Conservation (phyloP, 2,888 invertebrate species). For the Ennomos quercinarius region DNA sequence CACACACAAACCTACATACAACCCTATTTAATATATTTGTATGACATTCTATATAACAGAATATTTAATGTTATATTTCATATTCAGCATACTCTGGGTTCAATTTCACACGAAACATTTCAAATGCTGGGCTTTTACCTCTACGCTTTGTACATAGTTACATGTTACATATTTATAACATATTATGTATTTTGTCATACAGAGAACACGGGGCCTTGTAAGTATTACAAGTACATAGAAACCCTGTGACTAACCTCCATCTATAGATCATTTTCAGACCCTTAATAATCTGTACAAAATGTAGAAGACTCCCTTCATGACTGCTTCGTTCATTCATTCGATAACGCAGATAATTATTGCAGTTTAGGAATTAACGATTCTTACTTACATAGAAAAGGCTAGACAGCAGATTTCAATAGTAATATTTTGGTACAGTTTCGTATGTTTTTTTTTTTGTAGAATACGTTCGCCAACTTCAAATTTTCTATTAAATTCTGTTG, state of each 20-base stretch:
- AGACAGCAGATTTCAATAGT: no score
- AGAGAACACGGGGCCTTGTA: conserved; percentile 83
- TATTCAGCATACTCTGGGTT: neutral
- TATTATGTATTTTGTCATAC: conserved; percentile 74
- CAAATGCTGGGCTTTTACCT: conserved; percentile 14
- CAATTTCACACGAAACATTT: conserved; percentile 2
- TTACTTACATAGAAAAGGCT: no score
- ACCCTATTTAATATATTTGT: no score
- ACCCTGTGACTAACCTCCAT: conserved; percentile 51
- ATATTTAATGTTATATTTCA: neutral
- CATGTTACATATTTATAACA: conserved; percentile 45
- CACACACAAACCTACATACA: no score
- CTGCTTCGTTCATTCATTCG: conserved; percentile 3
- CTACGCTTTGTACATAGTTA: conserved; percentile 24
- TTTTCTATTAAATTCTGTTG: no score
- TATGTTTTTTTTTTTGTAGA: neutral
- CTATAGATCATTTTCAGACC: conserved; percentile 27
- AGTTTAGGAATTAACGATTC: neutral
- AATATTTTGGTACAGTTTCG: neutral
- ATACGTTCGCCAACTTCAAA: no score
- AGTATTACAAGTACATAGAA: conserved; percentile 65
- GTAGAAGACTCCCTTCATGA: neutral
- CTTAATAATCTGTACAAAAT: conserved; percentile 3
- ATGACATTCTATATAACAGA: no score
- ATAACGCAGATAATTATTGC: conserved; percentile 7